These are phyloP conservation scores for Platysternon megacephalum DNA, from an alignment of 2,113 vertebrate genomes.

Conservation along the genomic window DNA sequence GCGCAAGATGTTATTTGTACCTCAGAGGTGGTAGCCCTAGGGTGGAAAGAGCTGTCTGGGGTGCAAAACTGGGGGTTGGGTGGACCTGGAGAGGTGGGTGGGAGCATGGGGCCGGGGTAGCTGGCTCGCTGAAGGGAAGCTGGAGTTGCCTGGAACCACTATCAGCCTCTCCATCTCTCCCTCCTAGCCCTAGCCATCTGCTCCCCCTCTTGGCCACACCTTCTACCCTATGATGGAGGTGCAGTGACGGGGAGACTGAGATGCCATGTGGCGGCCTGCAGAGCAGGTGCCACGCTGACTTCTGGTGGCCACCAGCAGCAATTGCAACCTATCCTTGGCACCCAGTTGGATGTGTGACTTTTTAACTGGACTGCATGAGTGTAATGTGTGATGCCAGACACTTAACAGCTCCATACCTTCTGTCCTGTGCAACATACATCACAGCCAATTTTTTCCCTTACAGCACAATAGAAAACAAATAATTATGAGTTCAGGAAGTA, in stretches of 20 bases:
- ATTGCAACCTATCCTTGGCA: neutral
- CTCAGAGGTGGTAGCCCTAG: no score
- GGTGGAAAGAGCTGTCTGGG: no score
- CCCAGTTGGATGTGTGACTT: accelerated
- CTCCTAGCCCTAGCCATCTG: no score
- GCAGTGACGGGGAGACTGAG: neutral
- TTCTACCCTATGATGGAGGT: no score
- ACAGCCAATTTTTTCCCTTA: neutral
- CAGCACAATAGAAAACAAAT: neutral
- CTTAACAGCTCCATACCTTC: neutral
- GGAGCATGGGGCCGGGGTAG: conserved; percentile 8
- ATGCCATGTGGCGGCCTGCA: neutral
- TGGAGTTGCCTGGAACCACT: neutral
- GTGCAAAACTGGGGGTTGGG: no score
- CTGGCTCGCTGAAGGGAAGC: neutral
- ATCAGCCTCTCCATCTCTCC: neutral
- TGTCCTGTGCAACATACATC: neutral
- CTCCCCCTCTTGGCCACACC: no score
- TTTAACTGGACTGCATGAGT: neutral
- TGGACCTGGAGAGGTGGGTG: neutral
- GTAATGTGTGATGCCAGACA: accelerated
- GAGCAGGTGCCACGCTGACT: neutral
- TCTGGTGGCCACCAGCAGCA: neutral
- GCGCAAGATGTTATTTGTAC: no score
- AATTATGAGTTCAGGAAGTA: neutral